Percentiles rank a stretch among this genome's conserved stretches.
Evolutionary conservation across 2,797 vertebrate genomes (phyloP).

Genomic region (Chelidonichthys spinosus): DNA sequence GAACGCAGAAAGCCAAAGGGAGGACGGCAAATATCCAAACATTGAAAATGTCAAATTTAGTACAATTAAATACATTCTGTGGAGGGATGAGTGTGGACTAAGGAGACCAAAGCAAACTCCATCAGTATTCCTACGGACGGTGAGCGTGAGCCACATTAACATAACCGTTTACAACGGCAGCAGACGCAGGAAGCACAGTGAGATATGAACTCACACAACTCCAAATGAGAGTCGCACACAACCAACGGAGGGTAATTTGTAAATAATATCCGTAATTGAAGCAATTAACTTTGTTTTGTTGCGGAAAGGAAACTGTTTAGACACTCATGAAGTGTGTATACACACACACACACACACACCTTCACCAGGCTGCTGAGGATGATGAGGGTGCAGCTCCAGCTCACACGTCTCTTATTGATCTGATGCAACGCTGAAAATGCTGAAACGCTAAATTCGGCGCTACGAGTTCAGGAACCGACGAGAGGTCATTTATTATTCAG

Average conservation of each 20-base stretch:
- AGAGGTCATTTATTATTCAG: slow-evolving; percentile 20
- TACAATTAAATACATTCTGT: slow-evolving; percentile 27
- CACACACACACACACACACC: slow-evolving; percentile 7
- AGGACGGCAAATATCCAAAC: slow-evolving; percentile 33
- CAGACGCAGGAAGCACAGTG: slow-evolving; percentile 17
- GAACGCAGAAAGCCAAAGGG: slow-evolving; percentile 15
- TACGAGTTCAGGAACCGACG: not conserved
- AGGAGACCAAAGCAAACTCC: slow-evolving; percentile 32
- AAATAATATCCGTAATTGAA: slow-evolving; percentile 79
- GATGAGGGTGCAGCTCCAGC: slow-evolving; percentile 12
- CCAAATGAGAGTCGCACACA: slow-evolving; percentile 67
- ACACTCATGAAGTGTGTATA: slow-evolving; percentile 29
- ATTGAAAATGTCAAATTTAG: slow-evolving; percentile 42
- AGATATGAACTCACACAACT: slow-evolving; percentile 60
- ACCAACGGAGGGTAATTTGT: slow-evolving; percentile 70
- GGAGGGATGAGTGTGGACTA: not conserved
- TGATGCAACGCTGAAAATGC: not conserved
- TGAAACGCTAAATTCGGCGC: slow-evolving; percentile 24
- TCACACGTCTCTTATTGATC: slow-evolving; percentile 17
- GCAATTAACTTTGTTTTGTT: slow-evolving; percentile 81
- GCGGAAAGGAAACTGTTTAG: slow-evolving; percentile 70
- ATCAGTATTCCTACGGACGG: slow-evolving; percentile 32
- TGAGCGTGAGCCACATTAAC: slow-evolving; percentile 47
- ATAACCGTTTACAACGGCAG: slow-evolving; percentile 45
- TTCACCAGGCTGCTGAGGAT: not conserved